Evolutionary conservation across 2,888 invertebrate species (phyloP).

Genomic region (Nomada flava): DNA sequence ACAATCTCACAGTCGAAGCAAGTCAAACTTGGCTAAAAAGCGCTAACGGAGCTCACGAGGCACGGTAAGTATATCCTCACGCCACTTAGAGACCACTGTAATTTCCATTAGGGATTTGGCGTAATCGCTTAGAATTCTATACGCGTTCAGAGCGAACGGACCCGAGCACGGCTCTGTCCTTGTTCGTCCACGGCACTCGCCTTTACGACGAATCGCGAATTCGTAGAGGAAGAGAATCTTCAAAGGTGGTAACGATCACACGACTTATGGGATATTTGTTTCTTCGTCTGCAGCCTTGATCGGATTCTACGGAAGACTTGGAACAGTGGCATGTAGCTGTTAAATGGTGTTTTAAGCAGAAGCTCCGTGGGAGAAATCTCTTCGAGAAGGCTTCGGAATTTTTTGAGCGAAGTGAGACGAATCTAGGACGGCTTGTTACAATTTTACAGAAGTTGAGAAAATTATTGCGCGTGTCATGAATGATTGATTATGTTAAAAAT

Average conservation of each 20-base stretch:
- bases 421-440: neutral
- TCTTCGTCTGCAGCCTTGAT: neutral
- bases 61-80: conserved; percentile 79
- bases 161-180: neutral
- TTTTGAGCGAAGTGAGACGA: neutral
- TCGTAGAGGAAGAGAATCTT: neutral
- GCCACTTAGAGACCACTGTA: conserved; percentile 82
- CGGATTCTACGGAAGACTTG: neutral
- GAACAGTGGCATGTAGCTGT: conserved; percentile 12
- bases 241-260: neutral
- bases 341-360: neutral
- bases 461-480: no score
- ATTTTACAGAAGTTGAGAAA: neutral
- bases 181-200: conserved; percentile 18
- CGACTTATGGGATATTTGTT: neutral
- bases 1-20: conserved; percentile 77
- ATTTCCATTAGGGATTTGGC: conserved; percentile 81
- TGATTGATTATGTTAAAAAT: no score
- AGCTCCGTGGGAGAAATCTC: conserved; percentile 4
- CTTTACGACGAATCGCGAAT: conserved; percentile 60
- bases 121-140: conserved; percentile 71
- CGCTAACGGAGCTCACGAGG: conserved; percentile 77
- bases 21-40: conserved; percentile 79
- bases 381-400: neutral
- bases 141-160: conserved; percentile 38